Evolutionary conservation across 2,888 invertebrate species (phyloP).

Genomic region (Erpobdella octoculata): DNA sequence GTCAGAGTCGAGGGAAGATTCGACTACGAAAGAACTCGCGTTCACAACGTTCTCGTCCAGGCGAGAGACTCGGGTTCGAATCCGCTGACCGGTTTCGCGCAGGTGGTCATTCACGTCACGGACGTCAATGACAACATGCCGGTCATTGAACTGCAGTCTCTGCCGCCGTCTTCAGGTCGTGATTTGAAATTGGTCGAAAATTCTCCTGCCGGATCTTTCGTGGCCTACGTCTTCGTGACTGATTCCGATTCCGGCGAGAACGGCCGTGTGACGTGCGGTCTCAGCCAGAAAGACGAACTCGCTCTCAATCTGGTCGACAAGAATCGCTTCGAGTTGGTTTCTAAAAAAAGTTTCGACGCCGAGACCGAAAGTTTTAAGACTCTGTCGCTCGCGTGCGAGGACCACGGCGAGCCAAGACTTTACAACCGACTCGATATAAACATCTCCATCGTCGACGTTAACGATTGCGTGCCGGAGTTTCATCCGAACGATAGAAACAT

Average conservation of each 20-base stretch:
- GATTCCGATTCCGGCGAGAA: not conserved
- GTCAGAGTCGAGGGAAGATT: not conserved
- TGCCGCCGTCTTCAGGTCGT: not conserved
- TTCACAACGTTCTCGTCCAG: not conserved
- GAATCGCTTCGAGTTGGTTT: not conserved
- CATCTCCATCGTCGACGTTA: not conserved
- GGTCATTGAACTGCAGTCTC: not conserved
- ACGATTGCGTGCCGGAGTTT: conserved; percentile 2
- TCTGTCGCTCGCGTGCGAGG: not conserved
- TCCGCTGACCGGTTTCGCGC: not conserved
- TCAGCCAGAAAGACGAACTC: not conserved
- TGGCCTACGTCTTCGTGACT: not conserved
- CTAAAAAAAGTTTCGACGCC: not conserved
- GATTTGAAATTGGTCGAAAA: not conserved
- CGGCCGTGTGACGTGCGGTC: not conserved
- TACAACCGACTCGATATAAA: not conserved
- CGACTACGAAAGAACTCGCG: not conserved
- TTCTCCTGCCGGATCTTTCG: not conserved
- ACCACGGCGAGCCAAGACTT: conserved; percentile 1
- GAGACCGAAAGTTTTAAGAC: not conserved
- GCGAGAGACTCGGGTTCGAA: not conserved
- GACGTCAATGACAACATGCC: conserved; percentile 11
- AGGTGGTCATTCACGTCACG: conserved; percentile 2
- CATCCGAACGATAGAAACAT: not conserved
- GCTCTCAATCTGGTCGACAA: not conserved